phyloP scores from a whole-genome alignment of 2,888 invertebrate species.

The Tanypteryx hageni region DNA sequence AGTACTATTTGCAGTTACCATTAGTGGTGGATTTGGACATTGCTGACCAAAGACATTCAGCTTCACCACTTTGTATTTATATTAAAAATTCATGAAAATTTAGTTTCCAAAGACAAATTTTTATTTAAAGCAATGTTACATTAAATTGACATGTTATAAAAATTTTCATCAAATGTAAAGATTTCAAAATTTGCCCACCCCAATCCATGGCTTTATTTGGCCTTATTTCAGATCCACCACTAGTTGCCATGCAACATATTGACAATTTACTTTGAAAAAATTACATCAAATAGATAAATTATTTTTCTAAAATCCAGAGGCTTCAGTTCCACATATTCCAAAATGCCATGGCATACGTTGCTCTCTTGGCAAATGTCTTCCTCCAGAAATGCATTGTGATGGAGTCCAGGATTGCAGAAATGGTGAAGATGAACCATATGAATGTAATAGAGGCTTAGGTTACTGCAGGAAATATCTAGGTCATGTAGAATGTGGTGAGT shows the following conservation, averaged over 20 bases:
- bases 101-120: too few species aligned
- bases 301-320: not conserved
- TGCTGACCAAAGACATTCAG: too few species aligned
- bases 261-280: slow-evolving; percentile 14
- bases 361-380: slow-evolving; percentile 82
- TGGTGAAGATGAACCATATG: slow-evolving; percentile 80
- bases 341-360: slow-evolving; percentile 82
- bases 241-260: not conserved
- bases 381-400: slow-evolving; percentile 80
- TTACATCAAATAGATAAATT: not conserved
- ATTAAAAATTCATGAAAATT: too few species aligned
- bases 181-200: too few species aligned
- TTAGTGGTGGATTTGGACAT: too few species aligned
- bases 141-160: too few species aligned
- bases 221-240: too few species aligned
- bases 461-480: slow-evolving; percentile 36
- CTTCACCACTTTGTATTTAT: too few species aligned
- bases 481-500: slow-evolving; percentile 58
- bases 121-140: too few species aligned
- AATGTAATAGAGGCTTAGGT: not conserved
- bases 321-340: slow-evolving; percentile 66
- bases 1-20: too few species aligned
- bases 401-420: slow-evolving; percentile 83
- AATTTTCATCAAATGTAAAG: too few species aligned
- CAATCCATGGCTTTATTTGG: too few species aligned